A percentile compares a stretch with the other conserved stretches of the same genome.
Conservation (phyloP, 2,888 invertebrate genomes). For the Linyphia triangularis region DNA sequence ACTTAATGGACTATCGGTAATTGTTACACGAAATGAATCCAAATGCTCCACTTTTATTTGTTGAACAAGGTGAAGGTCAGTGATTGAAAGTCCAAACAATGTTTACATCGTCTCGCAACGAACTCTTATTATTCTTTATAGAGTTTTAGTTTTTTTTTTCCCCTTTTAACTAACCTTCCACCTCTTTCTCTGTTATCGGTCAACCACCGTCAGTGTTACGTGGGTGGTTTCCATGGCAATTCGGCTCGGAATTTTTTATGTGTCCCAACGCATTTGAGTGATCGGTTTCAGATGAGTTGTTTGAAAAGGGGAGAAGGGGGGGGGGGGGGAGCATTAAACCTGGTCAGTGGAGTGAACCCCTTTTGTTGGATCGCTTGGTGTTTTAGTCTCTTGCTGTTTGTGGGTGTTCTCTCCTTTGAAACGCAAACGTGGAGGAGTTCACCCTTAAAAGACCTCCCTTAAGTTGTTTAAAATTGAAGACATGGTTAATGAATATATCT, state of each 20-base stretch:
- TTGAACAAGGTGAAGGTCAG: background rate
- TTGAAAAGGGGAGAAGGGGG: background rate
- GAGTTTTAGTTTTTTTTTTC: background rate
- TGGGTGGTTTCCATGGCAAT: constrained; percentile 40
- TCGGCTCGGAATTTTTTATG: background rate
- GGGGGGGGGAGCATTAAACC: constrained; percentile 32
- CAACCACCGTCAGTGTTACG: constrained; percentile 64
- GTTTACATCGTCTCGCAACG: background rate
- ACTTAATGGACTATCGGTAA: too few relatives aligned
- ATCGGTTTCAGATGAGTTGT: constrained; percentile 63
- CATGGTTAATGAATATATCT: too few relatives aligned
- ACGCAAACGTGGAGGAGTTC: too few relatives aligned
- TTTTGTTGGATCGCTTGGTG: background rate
- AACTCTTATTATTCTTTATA: background rate
- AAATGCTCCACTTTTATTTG: too few relatives aligned
- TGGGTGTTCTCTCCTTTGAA: too few relatives aligned
- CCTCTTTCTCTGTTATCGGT: constrained; percentile 44
- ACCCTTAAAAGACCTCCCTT: too few relatives aligned
- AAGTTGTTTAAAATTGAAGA: too few relatives aligned
- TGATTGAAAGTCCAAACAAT: background rate
- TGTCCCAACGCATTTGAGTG: background rate
- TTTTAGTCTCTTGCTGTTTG: too few relatives aligned
- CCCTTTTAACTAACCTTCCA: background rate
- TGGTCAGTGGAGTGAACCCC: constrained; percentile 62
- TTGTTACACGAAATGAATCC: too few relatives aligned